A percentile compares a stretch with the other conserved stretches of the same genome.
Evolutionary conservation across 2,113 vertebrate species (phyloP).

Genomic region (Gymnocephalus cernua): DNA sequence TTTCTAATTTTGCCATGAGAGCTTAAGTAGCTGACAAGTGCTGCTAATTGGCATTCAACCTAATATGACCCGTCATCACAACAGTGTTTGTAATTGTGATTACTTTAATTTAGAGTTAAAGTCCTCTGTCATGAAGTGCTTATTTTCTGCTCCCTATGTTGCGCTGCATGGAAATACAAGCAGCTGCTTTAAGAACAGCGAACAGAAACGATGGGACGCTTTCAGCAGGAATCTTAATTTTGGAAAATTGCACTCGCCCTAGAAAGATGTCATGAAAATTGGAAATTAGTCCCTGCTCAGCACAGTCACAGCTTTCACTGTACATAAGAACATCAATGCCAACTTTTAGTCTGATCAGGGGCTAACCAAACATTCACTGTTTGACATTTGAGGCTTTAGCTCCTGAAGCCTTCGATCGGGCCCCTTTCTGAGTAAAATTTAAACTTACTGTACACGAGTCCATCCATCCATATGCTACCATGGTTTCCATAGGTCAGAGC

Average conservation of each 20-base stretch:
- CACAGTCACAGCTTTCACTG: slow-evolving; percentile 15
- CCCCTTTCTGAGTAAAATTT: slow-evolving; percentile 5
- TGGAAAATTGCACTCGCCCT: not conserved
- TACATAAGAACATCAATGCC: slow-evolving; percentile 21
- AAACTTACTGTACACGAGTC: not conserved
- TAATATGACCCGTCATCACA: slow-evolving; percentile 8
- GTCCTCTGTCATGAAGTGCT: slow-evolving; percentile 2
- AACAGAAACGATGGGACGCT: not conserved
- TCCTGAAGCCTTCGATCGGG: slow-evolving; percentile 1
- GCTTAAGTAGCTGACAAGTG: slow-evolving; percentile 6
- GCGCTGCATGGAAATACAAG: not conserved
- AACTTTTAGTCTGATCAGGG: not conserved
- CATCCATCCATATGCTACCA: slow-evolving; percentile 14
- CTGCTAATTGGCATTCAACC: slow-evolving; percentile 29
- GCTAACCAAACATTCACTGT: slow-evolving; percentile 9
- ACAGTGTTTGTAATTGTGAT: slow-evolving; percentile 37
- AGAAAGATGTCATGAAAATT: not conserved
- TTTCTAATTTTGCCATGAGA: not conserved
- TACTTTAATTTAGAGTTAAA: not conserved
- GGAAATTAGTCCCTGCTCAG: not conserved
- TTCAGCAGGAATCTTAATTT: not conserved
- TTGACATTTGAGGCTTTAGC: not conserved
- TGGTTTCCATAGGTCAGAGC: slow-evolving; percentile 23
- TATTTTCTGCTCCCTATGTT: not conserved
- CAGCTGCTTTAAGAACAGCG: not conserved